Base-by-base conservation (phyloP, 2,797 vertebrate species). In the Trematomus bernacchii region DNA sequence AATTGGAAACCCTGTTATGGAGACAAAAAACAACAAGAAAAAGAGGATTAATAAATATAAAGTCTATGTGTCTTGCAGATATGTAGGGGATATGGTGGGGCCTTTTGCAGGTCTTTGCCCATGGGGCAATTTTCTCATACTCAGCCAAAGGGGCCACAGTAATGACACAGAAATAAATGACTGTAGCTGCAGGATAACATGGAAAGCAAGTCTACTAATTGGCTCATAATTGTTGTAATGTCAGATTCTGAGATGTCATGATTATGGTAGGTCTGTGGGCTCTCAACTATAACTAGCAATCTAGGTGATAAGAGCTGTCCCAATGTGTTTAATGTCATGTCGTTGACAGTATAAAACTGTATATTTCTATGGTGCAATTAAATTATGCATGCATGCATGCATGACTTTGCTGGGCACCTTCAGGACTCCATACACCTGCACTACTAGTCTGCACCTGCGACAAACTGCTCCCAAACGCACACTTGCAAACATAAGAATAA, bases 361-460 rank as follows among this genome's bases (percentile, higher is more conserved):
- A 12, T 10, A 23, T 30, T 16, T 0, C 1, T n/a, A 6, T 23
- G 43, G 10, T 72, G 43, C 48, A 72, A 4, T 55, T 65, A 21
- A 60, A 63, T 13, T 30, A 14, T 48, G 51, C n/a, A 13, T n/a
- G n/a, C n/a, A 13, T n/a, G n/a, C n/a, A n/a, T 40, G 50, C 14
- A 16, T 42, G 10, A 9, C 16, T 67, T 19, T 54, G 71, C 48
- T 42, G 43, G 44, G 47, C 50, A 71, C 42, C 42, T 19, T 76
- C 7, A 61, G 33, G 53, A 48, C 15, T 65, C 33, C 37, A 62
- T 37, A 37, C 23, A 19, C 46, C 42, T 58, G 59, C 40, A 50
- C 30, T 21, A 46, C 43, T 37, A 51, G 43, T 46, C 33, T 53
- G 66, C 68, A 79, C 76, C 73, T 82, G 66, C 73, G 76, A 12